Percentiles rank a stretch among this genome's conserved stretches.
These are phyloP conservation scores for Cremastinae sp. DNA, from an alignment of 2,888 invertebrate genomes.

Conservation along the genomic window DNA sequence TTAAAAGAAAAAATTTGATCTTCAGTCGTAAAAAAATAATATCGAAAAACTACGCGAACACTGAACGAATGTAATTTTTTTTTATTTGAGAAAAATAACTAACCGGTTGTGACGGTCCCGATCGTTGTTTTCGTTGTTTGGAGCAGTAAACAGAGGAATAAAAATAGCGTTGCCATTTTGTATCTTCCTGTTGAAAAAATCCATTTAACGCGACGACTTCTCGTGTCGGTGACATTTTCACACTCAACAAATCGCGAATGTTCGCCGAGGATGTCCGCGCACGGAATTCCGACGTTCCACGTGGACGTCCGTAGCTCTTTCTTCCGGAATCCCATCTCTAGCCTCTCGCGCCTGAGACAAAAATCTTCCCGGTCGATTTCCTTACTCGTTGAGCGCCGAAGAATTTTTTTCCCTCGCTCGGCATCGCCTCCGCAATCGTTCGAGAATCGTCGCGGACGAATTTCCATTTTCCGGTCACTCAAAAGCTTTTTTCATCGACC, in stretches of 20 bases:
- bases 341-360: not conserved
- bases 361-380: not conserved
- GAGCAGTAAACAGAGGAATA: conserved; percentile 69
- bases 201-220: conserved; percentile 14
- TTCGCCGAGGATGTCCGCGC: conserved; percentile 43
- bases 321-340: not conserved
- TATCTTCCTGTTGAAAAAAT: conserved; percentile 47
- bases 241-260: conserved; percentile 18
- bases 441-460: conserved; percentile 14
- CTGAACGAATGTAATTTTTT: too few species aligned
- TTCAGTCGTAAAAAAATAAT: not conserved
- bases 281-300: conserved; percentile 46
- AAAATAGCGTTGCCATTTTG: conserved; percentile 67
- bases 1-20: too few species aligned
- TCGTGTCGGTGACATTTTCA: not conserved
- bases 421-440: conserved; percentile 23
- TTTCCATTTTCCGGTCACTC: conserved; percentile 52
- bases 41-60: too few species aligned
- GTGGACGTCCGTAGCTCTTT: conserved; percentile 26
- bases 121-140: conserved; percentile 68
- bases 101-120: conserved; percentile 77
- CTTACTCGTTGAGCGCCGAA: not conserved
- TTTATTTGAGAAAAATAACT: too few species aligned
- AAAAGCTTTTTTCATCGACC: conserved; percentile 3
- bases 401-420: not conserved